phyloP scores from a whole-genome alignment of 2,888 invertebrate species.

The Phymatocera aterrima region DNA sequence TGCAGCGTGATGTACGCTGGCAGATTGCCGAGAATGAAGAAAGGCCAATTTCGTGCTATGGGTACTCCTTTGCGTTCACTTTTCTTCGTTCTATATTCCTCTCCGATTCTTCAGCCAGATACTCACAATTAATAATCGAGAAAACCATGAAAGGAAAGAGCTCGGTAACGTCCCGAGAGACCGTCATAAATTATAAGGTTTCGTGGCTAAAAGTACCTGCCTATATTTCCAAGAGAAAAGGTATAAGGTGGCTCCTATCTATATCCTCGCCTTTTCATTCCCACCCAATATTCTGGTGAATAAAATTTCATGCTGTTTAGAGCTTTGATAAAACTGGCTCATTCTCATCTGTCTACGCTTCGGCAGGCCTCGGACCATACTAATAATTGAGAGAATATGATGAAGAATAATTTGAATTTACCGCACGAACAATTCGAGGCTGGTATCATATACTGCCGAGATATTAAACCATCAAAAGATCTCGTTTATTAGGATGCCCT shows the following conservation, averaged over 20 bases:
- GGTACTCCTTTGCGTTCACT: neutral
- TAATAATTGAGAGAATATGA: neutral
- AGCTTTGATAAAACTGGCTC: neutral
- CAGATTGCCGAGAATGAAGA: constrained; percentile 2
- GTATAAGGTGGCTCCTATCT: no score
- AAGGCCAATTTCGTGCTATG: constrained; percentile 1
- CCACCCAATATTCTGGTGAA: neutral
- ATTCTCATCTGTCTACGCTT: neutral
- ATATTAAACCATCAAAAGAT: neutral
- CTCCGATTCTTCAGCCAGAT: neutral
- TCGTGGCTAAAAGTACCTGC: neutral
- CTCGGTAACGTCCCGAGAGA: neutral
- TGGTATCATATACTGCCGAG: neutral
- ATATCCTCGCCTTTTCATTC: neutral
- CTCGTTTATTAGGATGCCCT: neutral
- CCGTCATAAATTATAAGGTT: neutral
- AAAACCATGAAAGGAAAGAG: neutral
- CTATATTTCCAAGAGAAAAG: neutral
- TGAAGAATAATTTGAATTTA: neutral
- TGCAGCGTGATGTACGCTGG: constrained; percentile 7
- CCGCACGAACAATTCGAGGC: no score
- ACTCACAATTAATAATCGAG: constrained; percentile 14
- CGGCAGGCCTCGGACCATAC: neutral
- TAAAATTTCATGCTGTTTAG: neutral
- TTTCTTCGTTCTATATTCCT: neutral